Evolutionary conservation across 2,113 vertebrate species (phyloP).

Genomic region (Forbesichthys agassizii): DNA sequence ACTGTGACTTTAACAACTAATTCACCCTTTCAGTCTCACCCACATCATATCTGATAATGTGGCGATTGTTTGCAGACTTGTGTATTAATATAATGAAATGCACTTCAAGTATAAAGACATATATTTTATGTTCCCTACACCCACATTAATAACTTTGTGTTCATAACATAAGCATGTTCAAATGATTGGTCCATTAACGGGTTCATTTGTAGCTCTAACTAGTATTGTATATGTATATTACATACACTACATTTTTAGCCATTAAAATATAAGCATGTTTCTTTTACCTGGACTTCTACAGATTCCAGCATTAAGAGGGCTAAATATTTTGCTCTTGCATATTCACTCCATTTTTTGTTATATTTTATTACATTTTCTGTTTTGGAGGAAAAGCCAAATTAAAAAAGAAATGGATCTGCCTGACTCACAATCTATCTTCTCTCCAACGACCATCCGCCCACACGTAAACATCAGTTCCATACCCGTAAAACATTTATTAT

Average conservation of each 20-base stretch:
- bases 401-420: not conserved
- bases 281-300: too few relatives aligned
- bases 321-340: too few relatives aligned
- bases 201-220: conserved; percentile 5
- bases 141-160: not conserved
- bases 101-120: too few relatives aligned
- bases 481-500: not conserved
- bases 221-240: not conserved
- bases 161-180: conserved; percentile 31
- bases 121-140: conserved; percentile 5
- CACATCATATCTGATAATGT: too few relatives aligned
- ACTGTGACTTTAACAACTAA: too few relatives aligned
- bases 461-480: not conserved
- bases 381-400: not conserved
- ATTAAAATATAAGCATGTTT: not conserved
- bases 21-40: too few relatives aligned
- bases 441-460: not conserved
- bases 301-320: too few relatives aligned
- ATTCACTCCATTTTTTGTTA: not conserved
- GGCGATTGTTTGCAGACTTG: too few relatives aligned
- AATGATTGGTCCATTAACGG: conserved; percentile 13
- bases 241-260: not conserved
- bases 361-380: not conserved
- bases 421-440: too few relatives aligned
- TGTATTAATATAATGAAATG: too few relatives aligned